Evolutionary conservation across 92 coral and sea anemone genomes (phyloP), one percentile per base, ranked within the genome.

Genomic region (Nematostella vectensis): DNA sequence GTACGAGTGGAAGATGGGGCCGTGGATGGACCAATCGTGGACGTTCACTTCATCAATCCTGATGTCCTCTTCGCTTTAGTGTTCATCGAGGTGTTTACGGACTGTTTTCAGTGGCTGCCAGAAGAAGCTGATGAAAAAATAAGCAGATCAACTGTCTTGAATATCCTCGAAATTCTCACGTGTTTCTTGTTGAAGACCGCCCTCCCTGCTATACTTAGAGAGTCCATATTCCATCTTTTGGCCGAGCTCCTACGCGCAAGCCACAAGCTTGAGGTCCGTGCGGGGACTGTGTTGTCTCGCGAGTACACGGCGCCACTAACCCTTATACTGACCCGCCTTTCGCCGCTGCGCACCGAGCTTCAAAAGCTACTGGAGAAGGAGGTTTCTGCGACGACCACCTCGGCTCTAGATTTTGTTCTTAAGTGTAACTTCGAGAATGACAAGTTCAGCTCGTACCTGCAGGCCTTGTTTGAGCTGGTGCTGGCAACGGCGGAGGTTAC

Each of bases 351-450:
- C 37, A 57, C 72, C 28, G 97, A 89, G 49, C 89, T 89, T 24
- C 88, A 75, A 30, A 89, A 89, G 51, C 58, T 89, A 17, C 75
- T 85, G 33, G 97, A 89, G 31, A 89, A 84, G 45, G 97, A 89
- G 66, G 85, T 89, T 2, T 89, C 97, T 13, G 72, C 67, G 22
- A 75, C 89, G 2, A 82, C 75, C 50, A 75, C 83, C 0, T 65
- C 78, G 27, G 97, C 97, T 23, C 63, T 89, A 59, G 94, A 85
- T 30, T 89, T 85, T 49, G 80, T 89, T 42, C 82, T 89, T 19
- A 85, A 81, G 29, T 87, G 97, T 57, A 78, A 89, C 62, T 89
- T 89, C 54, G 97, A 89, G 70, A 79, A 85, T 71, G 82, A 82
- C 63, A 82, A 89, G 74, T 84, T 89, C 47, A 58, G 88, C 15